Percentiles rank a stretch among this genome's conserved stretches.
Conservation (phyloP, 2,113 vertebrate species). For the Percopsis transmontana region DNA sequence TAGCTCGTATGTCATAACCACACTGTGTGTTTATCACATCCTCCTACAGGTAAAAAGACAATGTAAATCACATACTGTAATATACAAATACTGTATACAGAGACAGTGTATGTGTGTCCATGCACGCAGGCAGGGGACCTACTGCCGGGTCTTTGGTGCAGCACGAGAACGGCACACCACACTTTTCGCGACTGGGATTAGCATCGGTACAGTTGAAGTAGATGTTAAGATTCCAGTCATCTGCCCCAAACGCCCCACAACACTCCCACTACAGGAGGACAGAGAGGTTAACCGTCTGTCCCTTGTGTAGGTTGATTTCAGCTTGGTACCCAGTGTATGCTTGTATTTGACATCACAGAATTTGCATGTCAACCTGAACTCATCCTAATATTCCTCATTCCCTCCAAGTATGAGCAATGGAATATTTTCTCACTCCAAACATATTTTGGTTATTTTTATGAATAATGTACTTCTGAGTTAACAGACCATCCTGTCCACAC, state of each 20-base stretch:
- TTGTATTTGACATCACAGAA: no score
- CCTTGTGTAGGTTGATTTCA: no score
- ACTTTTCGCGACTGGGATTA: slow-evolving; percentile 93
- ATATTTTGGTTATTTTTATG: no score
- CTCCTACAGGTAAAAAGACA: slow-evolving; percentile 78
- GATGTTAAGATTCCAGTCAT: slow-evolving; percentile 98
- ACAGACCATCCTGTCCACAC: no score
- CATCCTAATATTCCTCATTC: no score
- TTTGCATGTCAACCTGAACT: no score
- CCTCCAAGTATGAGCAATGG: no score
- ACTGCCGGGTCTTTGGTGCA: slow-evolving; percentile 96
- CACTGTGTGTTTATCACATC: slow-evolving; percentile 99
- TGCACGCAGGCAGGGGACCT: slow-evolving; percentile 19
- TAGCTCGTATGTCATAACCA: slow-evolving; percentile 93
- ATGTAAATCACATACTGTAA: not conserved
- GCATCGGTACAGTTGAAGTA: slow-evolving; percentile 97
- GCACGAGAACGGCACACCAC: slow-evolving; percentile 96
- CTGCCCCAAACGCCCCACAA: slow-evolving; percentile 93
- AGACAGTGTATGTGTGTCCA: not conserved
- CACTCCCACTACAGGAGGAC: slow-evolving; percentile 87
- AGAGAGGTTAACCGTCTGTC: not conserved
- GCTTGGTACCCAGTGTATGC: no score
- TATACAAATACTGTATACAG: not conserved
- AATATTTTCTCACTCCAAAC: no score
- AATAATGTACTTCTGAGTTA: no score